Conservation (phyloP, 1,140 invertebrate genomes). For the Wiebesia pumilae region DNA sequence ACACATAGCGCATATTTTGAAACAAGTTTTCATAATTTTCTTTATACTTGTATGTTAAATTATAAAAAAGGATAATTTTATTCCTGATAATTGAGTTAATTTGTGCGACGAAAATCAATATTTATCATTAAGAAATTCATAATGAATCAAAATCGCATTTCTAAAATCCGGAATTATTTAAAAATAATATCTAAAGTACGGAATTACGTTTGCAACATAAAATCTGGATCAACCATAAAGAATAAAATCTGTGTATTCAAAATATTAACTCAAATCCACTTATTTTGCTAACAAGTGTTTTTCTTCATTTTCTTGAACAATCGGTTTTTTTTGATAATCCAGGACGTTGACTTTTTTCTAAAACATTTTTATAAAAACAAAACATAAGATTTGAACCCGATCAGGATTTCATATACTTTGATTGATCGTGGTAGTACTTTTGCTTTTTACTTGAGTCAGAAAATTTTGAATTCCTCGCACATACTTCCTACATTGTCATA, state of each 20-base stretch:
- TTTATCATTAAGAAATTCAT: no score
- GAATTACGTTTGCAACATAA: not conserved
- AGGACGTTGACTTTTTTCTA: not conserved
- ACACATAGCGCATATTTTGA: no score
- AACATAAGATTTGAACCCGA: not conserved
- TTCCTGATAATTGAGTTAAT: no score
- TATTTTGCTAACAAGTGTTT: not conserved
- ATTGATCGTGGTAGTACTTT: not conserved
- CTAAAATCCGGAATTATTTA: no score
- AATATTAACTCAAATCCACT: not conserved
- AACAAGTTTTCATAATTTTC: no score
- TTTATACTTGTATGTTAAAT: no score
- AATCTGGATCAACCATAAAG: not conserved
- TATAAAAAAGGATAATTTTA: no score
- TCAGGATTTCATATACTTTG: not conserved
- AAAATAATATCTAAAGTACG: no score
- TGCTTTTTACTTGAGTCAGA: not conserved
- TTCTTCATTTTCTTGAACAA: not conserved
- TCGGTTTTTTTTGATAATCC: not conserved
- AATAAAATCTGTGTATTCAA: not conserved
- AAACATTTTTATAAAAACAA: not conserved
- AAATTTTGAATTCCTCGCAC: not conserved
- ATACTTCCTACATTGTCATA: not conserved
- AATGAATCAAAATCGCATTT: no score
- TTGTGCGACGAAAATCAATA: no score